Evolutionary conservation across 2,888 invertebrate species (phyloP), one percentile per base, ranked within the genome.

Genomic region (Plebejus melissa): DNA sequence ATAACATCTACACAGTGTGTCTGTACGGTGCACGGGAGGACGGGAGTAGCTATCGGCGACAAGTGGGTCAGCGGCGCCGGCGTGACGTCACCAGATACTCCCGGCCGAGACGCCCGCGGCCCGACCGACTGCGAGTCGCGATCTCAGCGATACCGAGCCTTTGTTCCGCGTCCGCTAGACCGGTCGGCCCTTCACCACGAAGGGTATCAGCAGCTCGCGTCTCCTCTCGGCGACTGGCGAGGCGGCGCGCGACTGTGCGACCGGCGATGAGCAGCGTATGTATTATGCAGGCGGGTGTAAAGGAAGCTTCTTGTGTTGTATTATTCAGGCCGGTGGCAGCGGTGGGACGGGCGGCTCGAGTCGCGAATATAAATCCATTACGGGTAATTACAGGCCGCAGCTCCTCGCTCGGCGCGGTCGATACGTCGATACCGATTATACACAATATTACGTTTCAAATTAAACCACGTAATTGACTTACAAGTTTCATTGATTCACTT

Each of bases 1-100:
- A 65, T 32, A 32, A 32, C 32, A 16, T 11, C 13, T 13, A 65
- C 7, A 60, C 9, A 7, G 9, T 41, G 13, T 13, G 50, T 50
- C 13, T 50, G 32, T 32, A 65, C 9, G 28, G 65, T 13, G 32
- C 65, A 65, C 65, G n/a, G n/a, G n/a, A n/a, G n/a, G n/a, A n/a
- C n/a, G 32, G 36, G 65, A 65, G 32, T 13, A 65, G 72, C 13
- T 32, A 32, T 50, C 72, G 28, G 28, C 71, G 71, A 13, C 46
- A 50, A 41, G 70, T 71, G 71, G 71, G 71, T 71, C 71, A 65
- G 65, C 22, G 22, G 22, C 22, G 22, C 22, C 81, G 79, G 76
- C 74, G 57, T 79, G 81, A 76, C 81, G 81, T 77, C 81, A 76
- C 28, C 1, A 41, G 70, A 71, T 28, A 71, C 75, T 76, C 65